Percentiles rank a stretch among this genome's conserved stretches.
These are phyloP conservation scores for Patella depressa DNA, from an alignment of 2,888 invertebrate genomes.

Conservation along the genomic window DNA sequence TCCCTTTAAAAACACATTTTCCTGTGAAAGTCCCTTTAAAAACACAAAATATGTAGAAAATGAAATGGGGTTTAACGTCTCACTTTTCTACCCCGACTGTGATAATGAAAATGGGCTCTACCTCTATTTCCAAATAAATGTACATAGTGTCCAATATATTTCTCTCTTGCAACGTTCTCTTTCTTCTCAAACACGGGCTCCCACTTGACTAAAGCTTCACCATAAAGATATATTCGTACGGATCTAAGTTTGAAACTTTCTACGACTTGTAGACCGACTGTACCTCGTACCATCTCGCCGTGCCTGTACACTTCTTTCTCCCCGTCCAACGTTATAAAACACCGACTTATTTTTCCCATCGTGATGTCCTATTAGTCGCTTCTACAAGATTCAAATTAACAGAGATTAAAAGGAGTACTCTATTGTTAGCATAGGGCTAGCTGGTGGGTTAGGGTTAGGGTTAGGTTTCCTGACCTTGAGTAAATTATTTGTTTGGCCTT, in stretches of 20 bases:
- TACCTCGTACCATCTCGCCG: conserved; percentile 44
- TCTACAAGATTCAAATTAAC: too few relatives aligned
- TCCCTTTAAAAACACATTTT: too few relatives aligned
- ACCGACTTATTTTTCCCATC: neutral
- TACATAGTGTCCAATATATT: conserved; percentile 25
- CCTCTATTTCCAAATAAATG: conserved; percentile 35
- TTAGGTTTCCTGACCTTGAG: too few relatives aligned
- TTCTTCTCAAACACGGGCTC: conserved; percentile 6
- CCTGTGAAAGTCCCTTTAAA: too few relatives aligned
- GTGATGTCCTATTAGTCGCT: too few relatives aligned
- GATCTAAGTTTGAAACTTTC: conserved; percentile 39
- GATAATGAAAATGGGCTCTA: conserved; percentile 14
- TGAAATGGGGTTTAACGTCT: too few relatives aligned
- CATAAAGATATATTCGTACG: conserved; percentile 38
- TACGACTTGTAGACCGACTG: conserved; percentile 35
- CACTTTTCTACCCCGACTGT: too few relatives aligned
- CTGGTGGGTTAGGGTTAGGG: too few relatives aligned
- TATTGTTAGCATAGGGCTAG: too few relatives aligned
- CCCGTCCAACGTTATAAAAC: conserved; percentile 27
- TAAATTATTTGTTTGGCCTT: too few relatives aligned
- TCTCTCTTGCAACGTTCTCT: conserved; percentile 23
- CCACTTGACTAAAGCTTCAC: conserved; percentile 49
- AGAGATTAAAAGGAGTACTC: too few relatives aligned
- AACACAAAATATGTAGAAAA: too few relatives aligned
- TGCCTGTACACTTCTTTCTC: conserved; percentile 41